These are phyloP conservation scores for Eurosta solidaginis DNA, from an alignment of 1,140 invertebrate genomes.

Conservation along the genomic window DNA sequence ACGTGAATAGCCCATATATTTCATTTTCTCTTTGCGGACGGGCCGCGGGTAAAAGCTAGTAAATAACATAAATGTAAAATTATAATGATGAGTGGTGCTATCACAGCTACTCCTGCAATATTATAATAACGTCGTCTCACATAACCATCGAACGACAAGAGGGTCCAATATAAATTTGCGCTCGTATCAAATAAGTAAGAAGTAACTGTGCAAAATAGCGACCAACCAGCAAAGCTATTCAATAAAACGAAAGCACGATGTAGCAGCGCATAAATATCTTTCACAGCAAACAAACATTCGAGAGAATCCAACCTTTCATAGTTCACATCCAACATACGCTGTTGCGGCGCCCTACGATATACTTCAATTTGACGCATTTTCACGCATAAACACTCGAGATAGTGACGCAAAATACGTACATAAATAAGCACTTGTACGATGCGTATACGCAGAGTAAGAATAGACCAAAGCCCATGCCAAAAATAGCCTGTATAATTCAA, in stretches of 20 bases:
- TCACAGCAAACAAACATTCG: constrained; percentile 3
- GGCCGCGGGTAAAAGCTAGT: too few relatives aligned
- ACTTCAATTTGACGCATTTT: constrained; percentile 33
- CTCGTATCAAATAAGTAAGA: constrained; percentile 31
- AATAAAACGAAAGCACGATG: background rate
- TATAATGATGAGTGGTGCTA: background rate
- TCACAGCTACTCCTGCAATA: background rate
- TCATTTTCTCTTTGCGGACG: too few relatives aligned
- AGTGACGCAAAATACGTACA: constrained; percentile 19
- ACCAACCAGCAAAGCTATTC: constrained; percentile 33
- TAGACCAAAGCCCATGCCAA: constrained; percentile 29
- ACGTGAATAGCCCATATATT: too few relatives aligned
- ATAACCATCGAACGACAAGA: constrained; percentile 26
- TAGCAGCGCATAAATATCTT: constrained; percentile 9
- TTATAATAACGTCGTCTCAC: background rate
- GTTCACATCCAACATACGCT: background rate
- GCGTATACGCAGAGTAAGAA: constrained; percentile 31
- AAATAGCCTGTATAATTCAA: constrained; percentile 29
- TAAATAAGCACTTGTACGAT: constrained; percentile 30
- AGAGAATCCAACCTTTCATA: background rate
- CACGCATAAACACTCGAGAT: background rate
- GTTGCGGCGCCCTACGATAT: background rate
- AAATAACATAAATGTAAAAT: background rate
- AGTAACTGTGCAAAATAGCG: constrained; percentile 16
- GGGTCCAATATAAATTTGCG: constrained; percentile 32